Evolutionary conservation across 2,797 vertebrate genomes (phyloP), one percentile per base, ranked within the genome.

Genomic region (Hephaestus fuliginosus): DNA sequence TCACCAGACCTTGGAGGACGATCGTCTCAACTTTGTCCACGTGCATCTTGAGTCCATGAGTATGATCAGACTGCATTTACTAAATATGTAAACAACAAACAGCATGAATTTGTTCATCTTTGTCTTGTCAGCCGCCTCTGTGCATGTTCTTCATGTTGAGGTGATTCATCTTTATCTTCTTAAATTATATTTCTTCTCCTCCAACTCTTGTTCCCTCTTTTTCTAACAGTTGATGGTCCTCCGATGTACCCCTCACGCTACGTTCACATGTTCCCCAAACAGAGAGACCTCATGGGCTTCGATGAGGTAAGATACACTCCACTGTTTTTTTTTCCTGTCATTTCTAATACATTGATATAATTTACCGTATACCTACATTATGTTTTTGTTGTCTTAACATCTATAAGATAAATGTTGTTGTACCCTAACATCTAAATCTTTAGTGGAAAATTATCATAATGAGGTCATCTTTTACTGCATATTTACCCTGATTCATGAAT

Each of bases 201-300:
- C 33, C 52, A 18, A 70, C 60, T 30, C 22, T 13, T 51, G 30
- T 43, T 28, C 17, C 20, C 4, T 77, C 7, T 79, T 64, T 66
- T 30, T 81, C 28, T 25, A 70, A 75, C 85, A 99, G 98, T 98
- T 73, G 96, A 97, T 0, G 97, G 98, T 0, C 96, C 97, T 0
- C 95, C 96, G 3, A 98, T 99, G 97, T 53, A 86, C 36, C 87
- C 95, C n/a, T 99, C 98, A 6, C 93, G 84, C 41, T 93, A 96
- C 33, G 90, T 97, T 82, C 96, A 96, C 43, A 82, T 95, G 81
- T 95, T 94, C 39, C 95, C 95, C 3, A 98, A 95, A 83, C 94
- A 94, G 0, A 96, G 96, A 58, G 97, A 97, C 49, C 97, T 97
- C 85, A 96, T 99, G 95, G 96, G 97, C 25, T 99, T 99, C 84